These are phyloP conservation scores for Amphiprion clarkii DNA, from an alignment of 2,797 vertebrate genomes.

Conservation along the genomic window DNA sequence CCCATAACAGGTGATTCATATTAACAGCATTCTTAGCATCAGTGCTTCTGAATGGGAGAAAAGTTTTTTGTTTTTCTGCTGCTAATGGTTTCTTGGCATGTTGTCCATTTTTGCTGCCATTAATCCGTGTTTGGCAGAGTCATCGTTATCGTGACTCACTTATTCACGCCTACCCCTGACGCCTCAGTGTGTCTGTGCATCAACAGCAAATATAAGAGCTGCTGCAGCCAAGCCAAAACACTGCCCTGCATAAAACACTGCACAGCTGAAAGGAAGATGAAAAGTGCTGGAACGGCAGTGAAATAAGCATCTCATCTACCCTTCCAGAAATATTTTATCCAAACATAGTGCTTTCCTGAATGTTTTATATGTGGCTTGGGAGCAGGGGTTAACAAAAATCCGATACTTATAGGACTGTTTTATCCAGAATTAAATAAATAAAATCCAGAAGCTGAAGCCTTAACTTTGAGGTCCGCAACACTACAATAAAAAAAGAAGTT, in stretches of 20 bases:
- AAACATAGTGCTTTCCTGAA: conserved; percentile 4
- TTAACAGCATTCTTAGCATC: neutral
- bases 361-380: neutral
- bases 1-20: neutral
- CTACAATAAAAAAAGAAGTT: too few species aligned
- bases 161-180: conserved; percentile 6
- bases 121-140: conserved; percentile 1
- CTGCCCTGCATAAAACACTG: neutral
- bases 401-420: neutral
- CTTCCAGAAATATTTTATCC: conserved; percentile 1
- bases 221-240: neutral
- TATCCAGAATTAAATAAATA: neutral
- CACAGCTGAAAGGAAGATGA: conserved; percentile 19
- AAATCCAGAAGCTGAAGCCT: neutral
- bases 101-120: neutral
- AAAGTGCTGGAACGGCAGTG: neutral
- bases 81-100: neutral
- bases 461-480: neutral
- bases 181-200: conserved; percentile 17
- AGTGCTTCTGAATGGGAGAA: neutral
- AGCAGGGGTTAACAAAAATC: neutral
- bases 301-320: conserved; percentile 35
- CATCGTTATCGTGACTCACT: conserved; percentile 7
- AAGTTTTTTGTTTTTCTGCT: neutral
- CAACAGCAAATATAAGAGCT: conserved; percentile 4